These are phyloP conservation scores for Euwallacea similis DNA, from an alignment of 1,140 invertebrate species.

Conservation along the genomic window DNA sequence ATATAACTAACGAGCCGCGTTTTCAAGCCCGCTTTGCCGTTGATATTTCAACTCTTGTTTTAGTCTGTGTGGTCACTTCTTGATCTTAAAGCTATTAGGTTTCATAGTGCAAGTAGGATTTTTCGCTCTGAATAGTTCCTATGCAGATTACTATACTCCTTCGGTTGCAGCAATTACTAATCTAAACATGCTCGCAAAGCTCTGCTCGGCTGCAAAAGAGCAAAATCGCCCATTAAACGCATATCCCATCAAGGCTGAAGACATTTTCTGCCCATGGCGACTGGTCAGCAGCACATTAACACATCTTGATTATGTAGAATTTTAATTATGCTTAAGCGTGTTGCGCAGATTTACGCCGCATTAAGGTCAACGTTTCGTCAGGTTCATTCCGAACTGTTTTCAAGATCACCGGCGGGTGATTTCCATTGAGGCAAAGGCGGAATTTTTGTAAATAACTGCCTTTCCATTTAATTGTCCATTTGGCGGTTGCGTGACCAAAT, in stretches of 20 bases:
- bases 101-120: too few species aligned
- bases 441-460: slow-evolving; percentile 8
- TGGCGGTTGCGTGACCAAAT: slow-evolving; percentile 16
- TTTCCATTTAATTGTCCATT: slow-evolving; percentile 25
- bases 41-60: too few species aligned
- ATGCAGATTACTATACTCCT: too few species aligned
- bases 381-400: too few species aligned
- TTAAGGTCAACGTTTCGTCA: slow-evolving; percentile 11
- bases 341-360: slow-evolving; percentile 7
- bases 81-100: too few species aligned
- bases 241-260: slow-evolving; percentile 23
- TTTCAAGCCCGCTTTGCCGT: neutral
- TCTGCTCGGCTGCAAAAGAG: neutral
- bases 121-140: too few species aligned
- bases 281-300: slow-evolving; percentile 26
- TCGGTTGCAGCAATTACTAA: too few species aligned
- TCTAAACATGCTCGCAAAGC: too few species aligned
- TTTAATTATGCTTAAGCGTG: slow-evolving; percentile 23
- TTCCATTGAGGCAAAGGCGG: neutral
- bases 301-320: slow-evolving; percentile 30
- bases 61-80: too few species aligned
- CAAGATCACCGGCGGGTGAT: neutral
- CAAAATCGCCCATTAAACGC: slow-evolving; percentile 6
- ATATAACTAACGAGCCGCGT: neutral
- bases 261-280: slow-evolving; percentile 24